Conservation (phyloP, 1,140 invertebrate species). For the Drosophila pruinosa region DNA sequence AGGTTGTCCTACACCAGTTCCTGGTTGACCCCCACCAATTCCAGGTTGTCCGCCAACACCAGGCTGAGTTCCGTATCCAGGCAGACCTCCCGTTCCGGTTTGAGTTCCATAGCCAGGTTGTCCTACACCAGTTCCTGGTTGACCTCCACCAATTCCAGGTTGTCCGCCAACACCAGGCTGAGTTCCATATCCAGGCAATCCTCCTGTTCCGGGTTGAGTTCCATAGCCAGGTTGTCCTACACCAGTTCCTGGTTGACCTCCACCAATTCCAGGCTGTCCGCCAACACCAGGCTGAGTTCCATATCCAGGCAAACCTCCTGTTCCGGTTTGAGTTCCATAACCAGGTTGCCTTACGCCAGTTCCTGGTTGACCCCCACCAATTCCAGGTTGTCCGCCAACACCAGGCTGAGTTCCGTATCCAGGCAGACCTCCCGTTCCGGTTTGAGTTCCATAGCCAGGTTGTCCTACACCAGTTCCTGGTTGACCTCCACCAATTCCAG, state of each 20-base stretch:
- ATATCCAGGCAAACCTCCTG: conserved; percentile 7
- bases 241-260: conserved; percentile 2
- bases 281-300: conserved; percentile 18
- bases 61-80: conserved; percentile 14
- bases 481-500: conserved; percentile 11
- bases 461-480: conserved; percentile 22
- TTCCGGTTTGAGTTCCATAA: neutral
- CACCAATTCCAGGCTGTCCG: conserved; percentile 17
- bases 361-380: conserved; percentile 19
- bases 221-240: conserved; percentile 15
- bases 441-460: neutral
- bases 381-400: conserved; percentile 14
- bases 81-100: conserved; percentile 10
- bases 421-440: conserved; percentile 17
- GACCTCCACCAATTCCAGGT: conserved; percentile 10
- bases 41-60: conserved; percentile 22
- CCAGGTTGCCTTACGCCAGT: conserved; percentile 11
- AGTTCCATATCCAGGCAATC: conserved; percentile 1
- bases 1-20: conserved; percentile 4
- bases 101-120: conserved; percentile 17
- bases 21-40: conserved; percentile 24
- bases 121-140: neutral
- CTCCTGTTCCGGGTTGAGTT: neutral
- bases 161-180: neutral
- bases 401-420: conserved; percentile 12